Percentiles rank a stretch among this genome's conserved stretches.
phyloP scores from a whole-genome alignment of 2,113 vertebrate genomes.

The Nerophis ophidion region DNA sequence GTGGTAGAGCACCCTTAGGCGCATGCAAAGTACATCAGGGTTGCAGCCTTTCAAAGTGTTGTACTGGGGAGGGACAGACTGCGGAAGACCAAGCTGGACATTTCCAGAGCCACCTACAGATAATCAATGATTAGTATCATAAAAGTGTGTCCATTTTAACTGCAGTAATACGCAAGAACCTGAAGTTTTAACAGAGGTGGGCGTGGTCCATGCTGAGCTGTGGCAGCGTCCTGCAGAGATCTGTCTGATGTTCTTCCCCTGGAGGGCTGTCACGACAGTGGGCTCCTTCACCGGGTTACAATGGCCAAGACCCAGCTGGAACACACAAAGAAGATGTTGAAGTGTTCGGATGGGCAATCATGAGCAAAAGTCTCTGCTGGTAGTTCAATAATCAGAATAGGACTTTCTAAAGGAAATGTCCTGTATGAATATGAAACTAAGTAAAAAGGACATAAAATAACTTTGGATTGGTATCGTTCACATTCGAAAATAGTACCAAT shows the following conservation, averaged over 20 bases:
- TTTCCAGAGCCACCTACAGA: constrained; percentile 53
- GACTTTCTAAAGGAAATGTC: too few species aligned
- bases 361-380: neutral
- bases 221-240: constrained; percentile 77
- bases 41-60: constrained; percentile 73
- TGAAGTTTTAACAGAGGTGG: constrained; percentile 64
- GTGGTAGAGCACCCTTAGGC: constrained; percentile 72
- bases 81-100: constrained; percentile 69
- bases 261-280: constrained; percentile 62
- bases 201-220: constrained; percentile 76
- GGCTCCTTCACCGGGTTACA: constrained; percentile 72
- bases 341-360: neutral
- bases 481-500: too few species aligned
- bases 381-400: too few species aligned
- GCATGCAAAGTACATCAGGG: constrained; percentile 63
- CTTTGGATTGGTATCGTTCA: too few species aligned
- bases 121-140: neutral
- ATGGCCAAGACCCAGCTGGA: constrained; percentile 74
- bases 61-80: constrained; percentile 73
- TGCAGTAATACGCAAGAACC: constrained; percentile 44
- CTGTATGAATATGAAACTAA: too few species aligned
- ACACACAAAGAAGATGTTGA: neutral
- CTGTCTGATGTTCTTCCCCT: constrained; percentile 72
- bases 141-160: neutral
- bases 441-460: neutral